Evolutionary conservation across 1,140 invertebrate species (phyloP), one percentile per base, ranked within the genome.

Genomic region (Mylabris phalerata): DNA sequence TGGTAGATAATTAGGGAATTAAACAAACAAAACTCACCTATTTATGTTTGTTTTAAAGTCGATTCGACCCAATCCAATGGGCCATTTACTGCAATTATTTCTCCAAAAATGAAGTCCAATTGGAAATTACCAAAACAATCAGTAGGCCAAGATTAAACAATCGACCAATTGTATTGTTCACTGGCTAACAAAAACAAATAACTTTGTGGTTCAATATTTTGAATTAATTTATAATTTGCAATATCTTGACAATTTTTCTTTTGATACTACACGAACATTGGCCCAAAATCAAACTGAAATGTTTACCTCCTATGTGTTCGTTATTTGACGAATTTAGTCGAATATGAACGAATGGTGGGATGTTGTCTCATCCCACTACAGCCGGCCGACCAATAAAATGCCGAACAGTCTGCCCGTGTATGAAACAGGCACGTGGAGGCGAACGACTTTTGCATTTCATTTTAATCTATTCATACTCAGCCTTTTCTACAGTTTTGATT

Each of bases 401-500:
- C 65, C 61, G 55, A 52, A 61, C 54, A 65, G 68, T 67, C 64
- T 60, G 62, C 67, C 67, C 64, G 70, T 70, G 67, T 61, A 59
- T 7, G 32, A 44, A 57, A 39, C 24, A 3, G 60, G 57, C 72
- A 73, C 72, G 72, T 73, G 72, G 72, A 71, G 72, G 72, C 71
- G 66, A 64, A 57, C 41, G 38, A 73, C 72, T 67, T 55, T 48
- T 68, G 69, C 42, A 48, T 65, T 64, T 62, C 49, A 43, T 57
- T 19, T 19, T 2, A 19, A 19, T 19, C 19, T 19, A 19, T 19
- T 61, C 50, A 32, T 47, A 43, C 24, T 50, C 40, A 27, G 4
- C 11, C 19, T 39, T 26, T 13, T 32, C 4, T 27, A 40, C 6
- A 6, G 13, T 19, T 44, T 47, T 4, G 9, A 11, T 42, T 42